phyloP scores from a whole-genome alignment of 35 echinoderm and acorn worm species.

The Hemicentrotus pulcherrimus region DNA sequence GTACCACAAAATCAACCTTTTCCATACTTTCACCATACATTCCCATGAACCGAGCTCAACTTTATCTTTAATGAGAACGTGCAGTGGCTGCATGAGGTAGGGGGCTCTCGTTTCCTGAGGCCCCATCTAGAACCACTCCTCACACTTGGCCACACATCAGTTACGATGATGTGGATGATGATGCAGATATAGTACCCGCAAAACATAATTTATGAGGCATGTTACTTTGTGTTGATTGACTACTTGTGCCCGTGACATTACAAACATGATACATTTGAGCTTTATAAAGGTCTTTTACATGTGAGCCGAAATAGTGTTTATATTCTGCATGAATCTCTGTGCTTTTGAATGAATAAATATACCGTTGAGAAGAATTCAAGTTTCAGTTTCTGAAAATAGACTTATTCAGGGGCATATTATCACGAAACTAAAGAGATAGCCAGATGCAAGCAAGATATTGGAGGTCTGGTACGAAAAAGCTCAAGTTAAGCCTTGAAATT shows the following conservation, averaged over 20 bases:
- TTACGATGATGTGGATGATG: not conserved
- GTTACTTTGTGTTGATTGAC: not conserved
- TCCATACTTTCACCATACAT: no score
- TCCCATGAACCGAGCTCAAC: no score
- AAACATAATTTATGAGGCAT: not conserved
- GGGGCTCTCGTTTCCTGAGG: not conserved
- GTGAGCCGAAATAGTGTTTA: no score
- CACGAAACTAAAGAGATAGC: no score
- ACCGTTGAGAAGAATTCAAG: no score
- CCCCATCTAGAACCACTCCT: not conserved
- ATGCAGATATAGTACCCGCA: not conserved
- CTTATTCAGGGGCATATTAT: no score
- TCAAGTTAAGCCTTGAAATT: no score
- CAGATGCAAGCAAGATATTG: no score
- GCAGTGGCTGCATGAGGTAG: not conserved
- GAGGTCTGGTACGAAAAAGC: no score
- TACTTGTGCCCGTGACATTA: not conserved
- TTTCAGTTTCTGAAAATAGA: no score
- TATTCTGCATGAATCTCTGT: not conserved
- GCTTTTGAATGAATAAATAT: no score
- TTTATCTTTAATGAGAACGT: not conserved
- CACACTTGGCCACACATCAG: not conserved
- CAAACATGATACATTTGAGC: not conserved
- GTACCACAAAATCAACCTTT: no score
- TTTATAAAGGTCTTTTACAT: not conserved